Percentiles rank a stretch among this genome's conserved stretches.
phyloP scores from a whole-genome alignment of 1,140 invertebrate species.

The Papilio helenus region DNA sequence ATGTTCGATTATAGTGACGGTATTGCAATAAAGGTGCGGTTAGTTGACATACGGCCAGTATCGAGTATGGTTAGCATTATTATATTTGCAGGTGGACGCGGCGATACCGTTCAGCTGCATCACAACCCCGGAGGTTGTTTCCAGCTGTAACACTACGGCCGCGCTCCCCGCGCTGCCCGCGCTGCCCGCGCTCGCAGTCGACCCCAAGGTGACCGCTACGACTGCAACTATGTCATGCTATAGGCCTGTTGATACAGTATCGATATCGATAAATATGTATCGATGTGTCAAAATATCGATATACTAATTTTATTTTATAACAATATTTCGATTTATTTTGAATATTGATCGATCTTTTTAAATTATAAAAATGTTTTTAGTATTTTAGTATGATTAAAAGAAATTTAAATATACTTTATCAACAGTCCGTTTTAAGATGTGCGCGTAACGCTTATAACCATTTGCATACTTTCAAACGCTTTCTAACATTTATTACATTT shows the following conservation, averaged over 20 bases:
- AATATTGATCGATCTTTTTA: no score
- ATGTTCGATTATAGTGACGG: not conserved
- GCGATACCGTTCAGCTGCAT: conserved; percentile 80
- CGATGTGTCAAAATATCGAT: not conserved
- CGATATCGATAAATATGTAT: not conserved
- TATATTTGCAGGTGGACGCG: conserved; percentile 69
- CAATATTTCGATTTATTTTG: no score
- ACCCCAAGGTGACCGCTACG: conserved; percentile 65
- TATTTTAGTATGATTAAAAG: no score
- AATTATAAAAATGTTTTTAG: no score
- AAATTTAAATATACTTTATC: no score
- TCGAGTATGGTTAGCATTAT: not conserved
- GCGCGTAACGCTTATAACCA: conserved; percentile 47
- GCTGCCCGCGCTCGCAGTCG: conserved; percentile 63
- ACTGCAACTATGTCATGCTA: not conserved
- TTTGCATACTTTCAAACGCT: conserved; percentile 54
- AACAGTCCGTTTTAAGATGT: not conserved
- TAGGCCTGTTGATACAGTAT: not conserved
- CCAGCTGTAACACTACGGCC: conserved; percentile 72
- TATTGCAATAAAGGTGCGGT: not conserved
- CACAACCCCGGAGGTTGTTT: conserved; percentile 77
- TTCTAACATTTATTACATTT: not conserved
- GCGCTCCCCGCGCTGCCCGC: conserved; percentile 49
- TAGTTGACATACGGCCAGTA: not conserved
- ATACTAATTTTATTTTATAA: no score